phyloP scores from a whole-genome alignment of 2,113 vertebrate genomes.

The Pteropus alecto region DNA sequence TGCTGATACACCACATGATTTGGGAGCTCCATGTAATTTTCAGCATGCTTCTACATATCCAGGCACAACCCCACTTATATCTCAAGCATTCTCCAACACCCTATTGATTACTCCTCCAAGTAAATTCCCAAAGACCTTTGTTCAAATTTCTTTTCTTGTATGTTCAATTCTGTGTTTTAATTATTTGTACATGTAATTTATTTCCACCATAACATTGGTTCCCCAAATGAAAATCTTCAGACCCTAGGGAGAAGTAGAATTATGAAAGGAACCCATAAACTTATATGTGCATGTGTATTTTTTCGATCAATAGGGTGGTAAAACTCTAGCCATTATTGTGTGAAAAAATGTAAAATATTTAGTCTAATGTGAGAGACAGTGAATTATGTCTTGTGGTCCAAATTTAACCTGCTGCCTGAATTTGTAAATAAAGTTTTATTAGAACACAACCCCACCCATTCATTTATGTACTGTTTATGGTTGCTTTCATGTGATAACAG shows the following conservation, averaged over 20 bases:
- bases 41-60: neutral
- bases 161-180: neutral
- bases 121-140: neutral
- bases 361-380: neutral
- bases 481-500: neutral
- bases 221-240: neutral
- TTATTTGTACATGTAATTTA: neutral
- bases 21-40: neutral
- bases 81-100: neutral
- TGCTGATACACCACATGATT: rapidly evolving
- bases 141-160: neutral
- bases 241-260: neutral
- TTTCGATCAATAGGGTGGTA: neutral
- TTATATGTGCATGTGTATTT: neutral
- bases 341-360: neutral
- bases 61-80: neutral
- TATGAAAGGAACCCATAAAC: neutral
- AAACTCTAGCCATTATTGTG: neutral
- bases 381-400: neutral
- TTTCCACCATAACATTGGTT: neutral
- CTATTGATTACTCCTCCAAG: neutral
- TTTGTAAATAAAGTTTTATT: neutral
- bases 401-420: neutral
- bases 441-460: neutral
- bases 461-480: neutral